Percentiles rank a stretch among this genome's conserved stretches.
Conservation (phyloP, 2,113 vertebrate species). For the Trichechus manatus region DNA sequence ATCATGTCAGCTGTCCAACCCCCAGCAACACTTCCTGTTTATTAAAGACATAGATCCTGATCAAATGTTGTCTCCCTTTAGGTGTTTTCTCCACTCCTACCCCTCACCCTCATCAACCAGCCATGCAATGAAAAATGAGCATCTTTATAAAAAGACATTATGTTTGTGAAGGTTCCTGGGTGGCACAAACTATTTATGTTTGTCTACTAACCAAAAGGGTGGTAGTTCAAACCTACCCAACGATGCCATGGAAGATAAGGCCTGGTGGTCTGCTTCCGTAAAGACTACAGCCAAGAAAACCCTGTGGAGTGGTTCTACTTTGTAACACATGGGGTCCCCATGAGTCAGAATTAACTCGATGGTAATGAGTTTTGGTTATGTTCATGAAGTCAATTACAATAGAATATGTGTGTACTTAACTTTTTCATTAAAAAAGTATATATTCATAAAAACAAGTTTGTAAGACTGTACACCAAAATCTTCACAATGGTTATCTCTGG, state of each 20-base stretch:
- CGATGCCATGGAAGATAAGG: neutral
- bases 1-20: slow-evolving; percentile 42
- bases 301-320: neutral
- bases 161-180: neutral
- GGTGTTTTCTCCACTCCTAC: neutral
- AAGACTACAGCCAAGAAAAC: neutral
- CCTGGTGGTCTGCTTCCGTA: neutral
- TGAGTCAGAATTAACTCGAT: neutral
- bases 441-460: slow-evolving; percentile 30
- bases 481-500: neutral
- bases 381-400: slow-evolving; percentile 11
- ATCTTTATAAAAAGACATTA: slow-evolving; percentile 44
- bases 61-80: neutral
- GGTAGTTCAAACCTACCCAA: neutral
- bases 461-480: neutral
- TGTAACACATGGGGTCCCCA: neutral
- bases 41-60: slow-evolving; percentile 76
- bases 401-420: neutral
- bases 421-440: neutral
- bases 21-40: slow-evolving; percentile 6
- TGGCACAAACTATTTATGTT: neutral
- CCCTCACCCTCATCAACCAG: neutral
- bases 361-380: neutral
- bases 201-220: neutral
- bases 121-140: neutral